Percentiles rank a stretch among this genome's conserved stretches.
phyloP scores from a whole-genome alignment of 2,888 invertebrate genomes.

The Microdon myrmicae region DNA sequence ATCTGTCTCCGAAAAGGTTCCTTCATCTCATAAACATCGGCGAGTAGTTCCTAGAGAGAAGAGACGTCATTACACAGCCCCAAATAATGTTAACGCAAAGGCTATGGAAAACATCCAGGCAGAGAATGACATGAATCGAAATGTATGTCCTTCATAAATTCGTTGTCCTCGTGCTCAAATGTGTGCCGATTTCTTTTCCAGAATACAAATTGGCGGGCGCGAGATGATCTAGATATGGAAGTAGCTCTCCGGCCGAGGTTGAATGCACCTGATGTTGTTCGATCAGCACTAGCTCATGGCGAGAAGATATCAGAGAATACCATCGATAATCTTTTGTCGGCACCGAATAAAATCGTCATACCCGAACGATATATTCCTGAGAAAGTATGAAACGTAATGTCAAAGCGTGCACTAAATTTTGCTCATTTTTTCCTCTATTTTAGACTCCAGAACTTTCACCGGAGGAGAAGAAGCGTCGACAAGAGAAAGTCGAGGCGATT shows the following conservation, averaged over 20 bases:
- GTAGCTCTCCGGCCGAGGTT: slow-evolving; percentile 79
- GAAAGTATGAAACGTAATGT: slow-evolving; percentile 70
- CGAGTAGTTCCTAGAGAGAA: slow-evolving; percentile 84
- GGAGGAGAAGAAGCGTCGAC: slow-evolving; percentile 84
- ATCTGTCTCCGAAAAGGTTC: slow-evolving; percentile 67
- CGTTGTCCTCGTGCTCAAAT: background rate
- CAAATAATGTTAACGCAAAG: slow-evolving; percentile 76
- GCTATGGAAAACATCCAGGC: slow-evolving; percentile 71
- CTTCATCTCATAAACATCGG: slow-evolving; percentile 71
- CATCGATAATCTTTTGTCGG: slow-evolving; percentile 86
- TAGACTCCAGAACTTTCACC: slow-evolving; percentile 84
- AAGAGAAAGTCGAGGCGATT: slow-evolving; percentile 90
- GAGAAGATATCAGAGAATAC: slow-evolving; percentile 74
- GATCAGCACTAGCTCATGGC: slow-evolving; percentile 76
- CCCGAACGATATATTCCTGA: slow-evolving; percentile 94
- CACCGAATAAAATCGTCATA: slow-evolving; percentile 90
- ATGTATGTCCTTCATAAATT: slow-evolving; percentile 60
- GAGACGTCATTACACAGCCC: slow-evolving; percentile 88
- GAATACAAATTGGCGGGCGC: slow-evolving; percentile 73
- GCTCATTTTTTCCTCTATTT: slow-evolving; percentile 12
- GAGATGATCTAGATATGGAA: slow-evolving; percentile 90
- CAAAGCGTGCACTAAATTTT: too few species aligned
- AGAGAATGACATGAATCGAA: slow-evolving; percentile 67
- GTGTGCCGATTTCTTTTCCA: slow-evolving; percentile 39
- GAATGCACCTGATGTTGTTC: slow-evolving; percentile 87